Base-by-base conservation (phyloP, 2,113 vertebrate genomes). In the Nettapus auritus region DNA sequence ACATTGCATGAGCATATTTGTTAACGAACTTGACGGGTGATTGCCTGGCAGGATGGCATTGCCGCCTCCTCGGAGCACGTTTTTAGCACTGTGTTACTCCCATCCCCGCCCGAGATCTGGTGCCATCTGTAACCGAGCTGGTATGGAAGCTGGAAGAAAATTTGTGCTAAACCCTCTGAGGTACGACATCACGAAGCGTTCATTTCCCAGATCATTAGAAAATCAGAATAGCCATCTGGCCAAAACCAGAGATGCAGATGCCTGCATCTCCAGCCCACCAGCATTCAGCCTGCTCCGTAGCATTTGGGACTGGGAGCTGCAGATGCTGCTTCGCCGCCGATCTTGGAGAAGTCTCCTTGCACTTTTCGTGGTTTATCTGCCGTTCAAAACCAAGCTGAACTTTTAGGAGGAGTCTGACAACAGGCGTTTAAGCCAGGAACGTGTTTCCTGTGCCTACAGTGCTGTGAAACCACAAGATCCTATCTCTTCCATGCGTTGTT, bases 171-270 rank as follows among this genome's bases (percentile, higher is more conserved):
- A 67, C 57, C 85, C 56, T 93, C 80, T 48, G 93, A 94, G 86
- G 67, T 15, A 52, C 53, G 88, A 42, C 55, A 34, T 93, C 46
- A 86, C 48, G 76, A 91, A 86, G 56, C 60, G 56, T 88, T 90
- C 48, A 60, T 97, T 96, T 97, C 93, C 79, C 73, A 88, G 64
- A 93, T 93, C 85, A 90, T 89, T 93, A 88, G 93, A 80, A 94
- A 86, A 88, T 94, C 59, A 21, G 67, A 89, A 74, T 86, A 82
- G 91, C 93, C 93, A 90, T 90, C 90, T 95, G 95, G 90, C 79
- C 87, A n/a, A 88, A 88, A 81, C 42, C 71, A 91, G 79, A 77
- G 76, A 44, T 38, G 64, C 68, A 3, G 71, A 52, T 64, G 78
- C 42, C 71, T 80, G 75, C 70, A 22, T 88, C 78, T 48, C 11